Evolutionary conservation across 2,113 vertebrate genomes (phyloP).

Genomic region (Scartelaos histophorus): DNA sequence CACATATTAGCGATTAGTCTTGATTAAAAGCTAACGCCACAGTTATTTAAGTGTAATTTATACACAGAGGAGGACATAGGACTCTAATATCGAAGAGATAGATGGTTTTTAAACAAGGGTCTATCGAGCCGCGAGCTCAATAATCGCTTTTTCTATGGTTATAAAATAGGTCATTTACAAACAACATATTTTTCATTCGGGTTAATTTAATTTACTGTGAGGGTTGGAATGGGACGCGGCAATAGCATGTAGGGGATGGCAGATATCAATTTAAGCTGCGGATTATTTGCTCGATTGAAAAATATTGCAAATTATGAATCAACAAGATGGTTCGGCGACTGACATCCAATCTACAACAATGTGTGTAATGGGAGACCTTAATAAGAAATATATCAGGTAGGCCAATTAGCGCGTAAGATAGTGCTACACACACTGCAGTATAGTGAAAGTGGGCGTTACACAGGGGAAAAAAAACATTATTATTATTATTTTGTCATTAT

Average conservation of each 20-base stretch:
- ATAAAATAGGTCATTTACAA: constrained; percentile 5
- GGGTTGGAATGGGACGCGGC: not conserved
- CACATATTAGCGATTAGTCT: not conserved
- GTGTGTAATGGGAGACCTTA: not conserved
- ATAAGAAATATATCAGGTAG: not conserved
- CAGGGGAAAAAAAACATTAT: too few relatives aligned
- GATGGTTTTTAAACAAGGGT: not conserved
- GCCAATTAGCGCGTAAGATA: too few relatives aligned
- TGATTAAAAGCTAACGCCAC: not conserved
- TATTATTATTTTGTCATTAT: too few relatives aligned
- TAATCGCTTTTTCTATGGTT: not conserved
- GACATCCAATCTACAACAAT: not conserved
- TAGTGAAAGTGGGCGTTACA: too few relatives aligned
- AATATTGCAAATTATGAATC: not conserved
- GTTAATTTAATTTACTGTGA: not conserved
- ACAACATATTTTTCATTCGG: not conserved
- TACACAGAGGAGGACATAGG: not conserved
- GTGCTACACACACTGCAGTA: too few relatives aligned
- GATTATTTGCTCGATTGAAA: not conserved
- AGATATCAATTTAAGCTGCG: not conserved
- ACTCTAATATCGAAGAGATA: not conserved
- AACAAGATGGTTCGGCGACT: not conserved
- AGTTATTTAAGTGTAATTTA: not conserved
- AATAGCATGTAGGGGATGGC: not conserved
- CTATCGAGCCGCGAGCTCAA: not conserved